These are phyloP conservation scores for Sitta carolinensis DNA, from an alignment of 2,797 vertebrate species.

Conservation along the genomic window DNA sequence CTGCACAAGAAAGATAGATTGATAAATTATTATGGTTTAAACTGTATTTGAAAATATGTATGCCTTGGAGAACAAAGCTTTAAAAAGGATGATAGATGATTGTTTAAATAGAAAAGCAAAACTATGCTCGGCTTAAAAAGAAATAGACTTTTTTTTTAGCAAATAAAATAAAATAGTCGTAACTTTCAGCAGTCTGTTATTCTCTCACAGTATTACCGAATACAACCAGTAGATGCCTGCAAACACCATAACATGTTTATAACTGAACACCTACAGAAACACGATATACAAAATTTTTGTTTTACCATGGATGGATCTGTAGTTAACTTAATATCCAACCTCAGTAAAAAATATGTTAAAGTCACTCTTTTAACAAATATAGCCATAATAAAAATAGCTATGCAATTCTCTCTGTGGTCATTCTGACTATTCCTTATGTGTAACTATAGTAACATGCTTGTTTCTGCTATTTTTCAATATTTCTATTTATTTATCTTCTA, in stretches of 20 bases:
- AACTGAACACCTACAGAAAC: neutral
- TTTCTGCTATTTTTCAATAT: neutral
- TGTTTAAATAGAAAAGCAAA: neutral
- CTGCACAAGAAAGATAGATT: neutral
- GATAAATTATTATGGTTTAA: neutral
- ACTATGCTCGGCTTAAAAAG: neutral
- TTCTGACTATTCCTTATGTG: neutral
- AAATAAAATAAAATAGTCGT: neutral
- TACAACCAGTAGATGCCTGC: slow-evolving; percentile 79
- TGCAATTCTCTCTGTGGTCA: neutral
- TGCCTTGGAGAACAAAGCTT: neutral
- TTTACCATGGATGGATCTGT: neutral
- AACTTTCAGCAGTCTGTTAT: neutral
- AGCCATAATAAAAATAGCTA: neutral
- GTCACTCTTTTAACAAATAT: neutral
- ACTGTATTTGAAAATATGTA: neutral
- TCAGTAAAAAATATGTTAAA: neutral
- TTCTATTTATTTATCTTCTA: neutral
- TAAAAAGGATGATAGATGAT: neutral
- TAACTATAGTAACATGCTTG: neutral
- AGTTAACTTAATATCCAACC: neutral
- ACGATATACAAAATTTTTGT: neutral
- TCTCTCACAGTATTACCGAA: slow-evolving; percentile 65
- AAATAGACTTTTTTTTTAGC: neutral
- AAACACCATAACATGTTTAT: slow-evolving; percentile 69